Conservation (phyloP, 2,888 invertebrate genomes). For the Sinotaia quadrata region DNA sequence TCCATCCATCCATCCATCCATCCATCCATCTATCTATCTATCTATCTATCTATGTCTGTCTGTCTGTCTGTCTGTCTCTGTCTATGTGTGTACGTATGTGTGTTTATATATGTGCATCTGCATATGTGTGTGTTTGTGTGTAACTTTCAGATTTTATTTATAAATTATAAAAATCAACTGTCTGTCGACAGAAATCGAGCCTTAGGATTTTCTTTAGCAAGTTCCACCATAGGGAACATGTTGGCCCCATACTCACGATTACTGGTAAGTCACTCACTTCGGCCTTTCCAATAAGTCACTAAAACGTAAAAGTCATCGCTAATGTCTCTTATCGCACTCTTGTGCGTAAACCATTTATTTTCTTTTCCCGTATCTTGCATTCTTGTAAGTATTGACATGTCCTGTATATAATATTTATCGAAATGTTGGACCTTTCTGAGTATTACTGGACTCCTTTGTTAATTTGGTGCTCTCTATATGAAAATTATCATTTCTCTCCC, state of each 20-base stretch:
- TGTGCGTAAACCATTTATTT: no score
- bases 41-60: slow-evolving; percentile 5
- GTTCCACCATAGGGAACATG: background rate
- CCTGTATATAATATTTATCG: no score
- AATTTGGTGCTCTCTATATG: no score
- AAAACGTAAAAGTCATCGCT: no score
- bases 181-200: background rate
- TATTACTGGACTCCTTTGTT: no score
- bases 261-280: background rate
- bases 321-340: no score
- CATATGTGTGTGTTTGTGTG: background rate
- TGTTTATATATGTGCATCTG: background rate
- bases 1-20: no score
- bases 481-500: no score
- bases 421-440: no score
- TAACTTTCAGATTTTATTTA: no score
- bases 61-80: slow-evolving; percentile 3
- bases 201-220: background rate
- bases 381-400: no score
- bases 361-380: no score
- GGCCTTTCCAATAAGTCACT: background rate
- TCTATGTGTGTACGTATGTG: background rate
- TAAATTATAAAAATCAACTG: background rate
- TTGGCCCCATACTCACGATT: background rate
- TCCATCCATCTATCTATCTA: background rate